Evolutionary conservation across 2,113 vertebrate species (phyloP), one percentile per base, ranked within the genome.

Genomic region (Tylochromis polylepis): DNA sequence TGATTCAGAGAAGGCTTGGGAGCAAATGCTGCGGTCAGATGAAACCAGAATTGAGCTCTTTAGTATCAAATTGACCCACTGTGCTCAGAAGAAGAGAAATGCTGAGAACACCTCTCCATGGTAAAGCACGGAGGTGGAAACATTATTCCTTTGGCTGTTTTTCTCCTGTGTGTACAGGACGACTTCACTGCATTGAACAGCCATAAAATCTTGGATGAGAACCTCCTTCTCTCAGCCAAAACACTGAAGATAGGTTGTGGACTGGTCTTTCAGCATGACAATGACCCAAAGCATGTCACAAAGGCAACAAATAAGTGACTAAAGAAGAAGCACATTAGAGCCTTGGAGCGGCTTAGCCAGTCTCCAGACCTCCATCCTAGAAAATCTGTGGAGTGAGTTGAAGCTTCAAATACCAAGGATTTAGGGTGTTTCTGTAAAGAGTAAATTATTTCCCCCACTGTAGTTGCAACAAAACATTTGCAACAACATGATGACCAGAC

Each of bases 351-450:
- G 34, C 62, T 41, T 67, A 41, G 34, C 0, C 11, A 3, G 0
- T 0, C 4, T 67, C 62, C 34, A 67, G 20, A 67, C 6, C 0
- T 41, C 34, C 34, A 41, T 15, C 62, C 62, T 67, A 22, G 34
- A 5, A 67, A 67, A 67, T 41, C 62, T 67, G 20, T 41, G 34
- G 34, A 22, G 0, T 8, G 11, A 67, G 34, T 14, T 67, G 62
- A 41, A 41, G 62, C 0, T 22, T 67, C 62, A 67, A 41, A 3
- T 67, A 41, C 60, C 60, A 38, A 65, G 11, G 62, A 41, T 67
- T 0, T 2, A 22, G 11, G 6, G 0, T 38, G 34, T 67, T 22
- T 67, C 0, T 0, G 34, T 15, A 67, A 67, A 67, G 34, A 38
- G 20, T 38, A 14, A 67, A 41, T 67, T 5, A 67, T 67, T 22